A percentile compares a stretch with the other conserved stretches of the same genome.
Conservation (phyloP, 1,140 invertebrate species). For the Euwallacea fornicatus region DNA sequence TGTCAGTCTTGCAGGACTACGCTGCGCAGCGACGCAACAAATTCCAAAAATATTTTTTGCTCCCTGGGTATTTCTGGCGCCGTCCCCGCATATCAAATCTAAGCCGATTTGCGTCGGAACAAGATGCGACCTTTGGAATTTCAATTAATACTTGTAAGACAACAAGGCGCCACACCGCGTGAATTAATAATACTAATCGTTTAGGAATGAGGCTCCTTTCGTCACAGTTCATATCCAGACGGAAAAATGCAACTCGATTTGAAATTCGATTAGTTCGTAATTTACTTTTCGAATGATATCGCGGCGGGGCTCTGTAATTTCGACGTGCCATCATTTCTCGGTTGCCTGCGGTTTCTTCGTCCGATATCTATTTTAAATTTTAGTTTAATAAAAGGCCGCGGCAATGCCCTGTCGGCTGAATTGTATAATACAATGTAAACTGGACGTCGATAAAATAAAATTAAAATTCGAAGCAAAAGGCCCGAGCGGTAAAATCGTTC, state of each 20-base stretch:
- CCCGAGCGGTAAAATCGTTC: neutral
- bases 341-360: conserved; percentile 9
- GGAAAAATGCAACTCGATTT: conserved; percentile 22
- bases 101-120: no score
- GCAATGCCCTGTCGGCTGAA: neutral
- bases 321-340: conserved; percentile 8
- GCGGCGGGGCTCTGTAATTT: conserved; percentile 27
- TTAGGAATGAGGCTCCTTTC: conserved; percentile 2
- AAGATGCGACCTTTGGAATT: no score
- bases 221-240: neutral
- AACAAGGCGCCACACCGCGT: no score
- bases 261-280: conserved; percentile 30
- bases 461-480: no score
- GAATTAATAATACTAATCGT: no score
- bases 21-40: no score
- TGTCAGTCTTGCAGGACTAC: no score
- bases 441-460: no score
- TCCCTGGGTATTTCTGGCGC: no score
- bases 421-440: neutral
- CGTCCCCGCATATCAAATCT: no score
- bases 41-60: no score
- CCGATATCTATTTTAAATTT: neutral
- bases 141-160: no score
- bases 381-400: neutral
- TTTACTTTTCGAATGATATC: conserved; percentile 28